phyloP scores from a whole-genome alignment of 1,140 invertebrate species.

The Drosophila gunungcola region DNA sequence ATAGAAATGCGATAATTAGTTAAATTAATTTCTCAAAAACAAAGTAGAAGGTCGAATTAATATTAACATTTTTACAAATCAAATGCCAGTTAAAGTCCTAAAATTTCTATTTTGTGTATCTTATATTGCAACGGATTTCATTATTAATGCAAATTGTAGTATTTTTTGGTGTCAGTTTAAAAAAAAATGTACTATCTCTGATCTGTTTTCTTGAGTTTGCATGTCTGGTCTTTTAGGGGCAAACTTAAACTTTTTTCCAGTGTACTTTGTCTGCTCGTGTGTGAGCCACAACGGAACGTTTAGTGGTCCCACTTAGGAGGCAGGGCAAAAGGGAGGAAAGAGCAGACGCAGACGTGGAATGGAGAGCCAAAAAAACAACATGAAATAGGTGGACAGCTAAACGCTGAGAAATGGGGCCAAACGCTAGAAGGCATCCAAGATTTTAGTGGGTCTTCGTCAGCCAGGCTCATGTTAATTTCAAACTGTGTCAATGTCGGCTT shows the following conservation, averaged over 20 bases:
- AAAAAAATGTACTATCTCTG: too few species aligned
- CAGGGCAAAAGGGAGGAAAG: slow-evolving; percentile 7
- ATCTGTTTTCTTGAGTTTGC: background rate
- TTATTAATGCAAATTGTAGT: too few species aligned
- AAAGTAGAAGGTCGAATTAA: too few species aligned
- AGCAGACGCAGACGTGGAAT: slow-evolving; percentile 31
- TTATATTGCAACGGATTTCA: too few species aligned
- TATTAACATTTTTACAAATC: too few species aligned
- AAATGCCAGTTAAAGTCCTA: too few species aligned
- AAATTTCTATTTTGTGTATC: too few species aligned
- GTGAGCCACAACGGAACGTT: slow-evolving; percentile 57
- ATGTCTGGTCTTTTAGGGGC: too few species aligned
- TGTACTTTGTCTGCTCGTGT: slow-evolving; percentile 22
- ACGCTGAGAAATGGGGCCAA: slow-evolving; percentile 63
- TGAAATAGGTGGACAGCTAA: slow-evolving; percentile 78
- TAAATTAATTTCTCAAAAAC: too few species aligned
- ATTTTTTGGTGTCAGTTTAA: too few species aligned
- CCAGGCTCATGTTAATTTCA: slow-evolving; percentile 68
- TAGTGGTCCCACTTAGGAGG: slow-evolving; percentile 73
- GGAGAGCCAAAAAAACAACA: slow-evolving; percentile 61
- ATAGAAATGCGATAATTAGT: too few species aligned
- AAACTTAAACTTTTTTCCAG: background rate
- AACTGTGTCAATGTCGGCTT: slow-evolving; percentile 81
- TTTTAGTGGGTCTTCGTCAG: slow-evolving; percentile 49
- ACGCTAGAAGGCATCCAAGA: slow-evolving; percentile 66